A percentile compares a stretch with the other conserved stretches of the same genome.
Evolutionary conservation across 2,113 vertebrate genomes (phyloP).

Genomic region (Eubucco bourcierii): DNA sequence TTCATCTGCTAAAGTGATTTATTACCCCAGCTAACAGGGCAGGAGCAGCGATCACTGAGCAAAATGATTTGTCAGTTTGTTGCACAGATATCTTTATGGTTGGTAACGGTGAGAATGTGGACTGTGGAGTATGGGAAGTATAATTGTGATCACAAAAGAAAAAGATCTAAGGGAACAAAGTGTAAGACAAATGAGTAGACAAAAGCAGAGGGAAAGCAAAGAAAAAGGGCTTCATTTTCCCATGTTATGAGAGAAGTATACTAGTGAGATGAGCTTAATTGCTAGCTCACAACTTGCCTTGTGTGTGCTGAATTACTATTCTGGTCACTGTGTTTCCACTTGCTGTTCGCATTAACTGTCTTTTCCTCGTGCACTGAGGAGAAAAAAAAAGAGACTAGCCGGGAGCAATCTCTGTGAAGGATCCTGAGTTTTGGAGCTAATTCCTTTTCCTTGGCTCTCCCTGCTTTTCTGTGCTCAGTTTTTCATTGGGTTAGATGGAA

Average conservation of each 20-base stretch:
- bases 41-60: constrained; percentile 46
- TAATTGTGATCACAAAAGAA: background rate
- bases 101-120: background rate
- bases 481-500: background rate
- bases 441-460: background rate
- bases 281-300: background rate
- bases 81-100: constrained; percentile 42
- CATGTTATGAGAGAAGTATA: background rate
- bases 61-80: constrained; percentile 41
- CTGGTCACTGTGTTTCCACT: background rate
- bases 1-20: constrained; percentile 69
- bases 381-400: background rate
- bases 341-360: background rate
- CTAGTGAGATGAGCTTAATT: background rate
- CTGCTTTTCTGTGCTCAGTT: background rate
- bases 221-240: background rate
- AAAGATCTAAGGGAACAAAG: background rate
- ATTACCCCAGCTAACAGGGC: constrained; percentile 42
- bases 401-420: background rate
- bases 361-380: background rate
- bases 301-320: constrained; percentile 1
- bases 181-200: background rate
- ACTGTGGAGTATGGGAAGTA: background rate
- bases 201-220: background rate
- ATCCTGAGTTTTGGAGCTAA: background rate